Evolutionary conservation across 2,113 vertebrate genomes (phyloP).

Genomic region (Bos indicus): DNA sequence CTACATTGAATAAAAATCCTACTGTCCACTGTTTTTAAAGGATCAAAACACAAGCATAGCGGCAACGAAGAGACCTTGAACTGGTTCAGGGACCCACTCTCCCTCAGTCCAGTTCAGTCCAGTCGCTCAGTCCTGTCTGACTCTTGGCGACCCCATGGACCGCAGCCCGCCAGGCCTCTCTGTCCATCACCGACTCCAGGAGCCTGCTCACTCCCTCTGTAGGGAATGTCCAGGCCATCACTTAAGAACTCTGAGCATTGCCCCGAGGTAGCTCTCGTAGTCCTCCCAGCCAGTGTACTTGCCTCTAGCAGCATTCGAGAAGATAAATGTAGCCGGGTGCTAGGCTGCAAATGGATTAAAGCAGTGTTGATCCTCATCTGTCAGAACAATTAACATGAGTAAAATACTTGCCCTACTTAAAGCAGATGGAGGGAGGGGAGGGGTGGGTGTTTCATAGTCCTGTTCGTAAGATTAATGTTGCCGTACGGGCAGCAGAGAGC

Average conservation of each 20-base stretch:
- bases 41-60: neutral
- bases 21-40: neutral
- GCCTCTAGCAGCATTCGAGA: neutral
- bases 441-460: conserved; percentile 35
- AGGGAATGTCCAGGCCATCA: neutral
- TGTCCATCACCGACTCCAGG: neutral
- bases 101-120: neutral
- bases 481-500: conserved; percentile 54
- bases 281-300: neutral
- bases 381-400: conserved; percentile 78
- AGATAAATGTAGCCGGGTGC: conserved; percentile 66
- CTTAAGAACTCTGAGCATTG: neutral
- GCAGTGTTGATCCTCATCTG: conserved; percentile 71
- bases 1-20: neutral
- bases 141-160: neutral
- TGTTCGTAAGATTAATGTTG: conserved; percentile 74
- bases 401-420: conserved; percentile 75
- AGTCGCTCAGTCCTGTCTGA: fast-evolving
- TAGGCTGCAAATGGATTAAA: conserved; percentile 75
- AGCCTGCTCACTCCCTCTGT: neutral
- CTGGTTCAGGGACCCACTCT: neutral
- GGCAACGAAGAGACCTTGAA: neutral
- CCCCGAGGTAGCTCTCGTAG: neutral
- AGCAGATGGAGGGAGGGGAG: conserved; percentile 74
- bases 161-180: neutral